These are phyloP conservation scores for Muntiacus muntjak DNA, from an alignment of 2,113 vertebrate genomes.

Conservation along the genomic window DNA sequence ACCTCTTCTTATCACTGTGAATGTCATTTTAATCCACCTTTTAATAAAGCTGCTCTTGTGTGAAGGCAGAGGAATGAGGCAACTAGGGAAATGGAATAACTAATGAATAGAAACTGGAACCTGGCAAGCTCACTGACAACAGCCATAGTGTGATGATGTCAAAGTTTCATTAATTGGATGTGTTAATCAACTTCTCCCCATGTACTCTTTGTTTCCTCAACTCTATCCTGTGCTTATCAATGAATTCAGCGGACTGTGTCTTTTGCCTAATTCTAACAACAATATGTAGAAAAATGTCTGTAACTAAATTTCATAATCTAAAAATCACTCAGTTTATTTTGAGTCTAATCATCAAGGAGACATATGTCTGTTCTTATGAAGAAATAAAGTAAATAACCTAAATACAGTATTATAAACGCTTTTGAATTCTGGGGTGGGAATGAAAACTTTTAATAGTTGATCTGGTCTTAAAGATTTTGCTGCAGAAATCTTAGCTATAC, in stretches of 20 bases:
- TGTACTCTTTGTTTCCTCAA: not conserved
- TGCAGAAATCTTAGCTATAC: not conserved
- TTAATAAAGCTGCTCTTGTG: slow-evolving; percentile 26
- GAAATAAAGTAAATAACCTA: not conserved
- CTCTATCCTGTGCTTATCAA: not conserved
- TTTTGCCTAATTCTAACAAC: not conserved
- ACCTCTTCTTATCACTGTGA: slow-evolving; percentile 26
- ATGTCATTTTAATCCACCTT: slow-evolving; percentile 44
- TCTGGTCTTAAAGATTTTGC: not conserved
- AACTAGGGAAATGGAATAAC: not conserved
- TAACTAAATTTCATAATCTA: not conserved
- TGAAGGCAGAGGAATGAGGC: not conserved
- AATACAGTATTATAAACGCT: not conserved
- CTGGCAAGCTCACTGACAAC: slow-evolving; percentile 27
- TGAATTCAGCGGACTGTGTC: not conserved
- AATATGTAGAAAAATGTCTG: not conserved
- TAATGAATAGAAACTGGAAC: slow-evolving; percentile 48
- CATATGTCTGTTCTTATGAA: not conserved
- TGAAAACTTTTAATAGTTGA: not conserved
- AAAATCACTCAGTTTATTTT: not conserved
- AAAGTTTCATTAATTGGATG: slow-evolving; percentile 45
- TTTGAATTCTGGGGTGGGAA: not conserved
- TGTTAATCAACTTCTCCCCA: slow-evolving; percentile 14
- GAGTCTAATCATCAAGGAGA: not conserved
- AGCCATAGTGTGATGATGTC: slow-evolving; percentile 30